Base-by-base conservation (phyloP, 1,140 invertebrate genomes). In the Ditylenchus dipsaci region DNA sequence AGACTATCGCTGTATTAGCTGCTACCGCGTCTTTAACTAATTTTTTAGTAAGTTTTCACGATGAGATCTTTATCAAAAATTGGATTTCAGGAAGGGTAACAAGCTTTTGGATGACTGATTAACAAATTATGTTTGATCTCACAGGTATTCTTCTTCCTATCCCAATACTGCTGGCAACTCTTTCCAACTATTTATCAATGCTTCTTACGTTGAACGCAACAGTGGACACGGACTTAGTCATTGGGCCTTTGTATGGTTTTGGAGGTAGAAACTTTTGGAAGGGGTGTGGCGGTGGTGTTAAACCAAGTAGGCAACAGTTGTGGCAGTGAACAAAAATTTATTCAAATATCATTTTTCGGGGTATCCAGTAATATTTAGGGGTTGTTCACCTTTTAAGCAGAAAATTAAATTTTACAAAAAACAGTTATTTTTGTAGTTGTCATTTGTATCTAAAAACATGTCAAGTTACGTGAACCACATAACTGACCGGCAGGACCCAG, bases 141-240 rank as follows among this genome's bases (percentile, higher is more conserved):
- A 79, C 82, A 79, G 79, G 0, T 78, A 78, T 64, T 81, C 75
- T 19, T 68, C 63, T 33, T 76, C 72, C 15, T 78, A 81, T 29
- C 76, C 76, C 11, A 78, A 78, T 49, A 78, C 76, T 3, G 79
- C 76, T 5, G 67, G 67, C 57, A 56, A 43, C 21, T 64, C 61
- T 26, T 76, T 75, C 60, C 53, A 79, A 64, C 43, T 65, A 13
- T 79, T 74, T 62, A 78, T 78, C 43, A 78, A 78, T 59, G 67
- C 62, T 47, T 75, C 76, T 21, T 78, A 75, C 42, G 67, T 79
- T n/a, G 27, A 33, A 9, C 71, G 76, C n/a, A 67, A 73, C 11
- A 49, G 27, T 42, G 49, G 33, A 38, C 43, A 29, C 15, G 77
- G 76, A 7, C 29, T 81, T 17, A 33, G 64, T 3, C 43, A 82